phyloP scores from a whole-genome alignment of 1,140 invertebrate species.

The Trichonephila inaurata region DNA sequence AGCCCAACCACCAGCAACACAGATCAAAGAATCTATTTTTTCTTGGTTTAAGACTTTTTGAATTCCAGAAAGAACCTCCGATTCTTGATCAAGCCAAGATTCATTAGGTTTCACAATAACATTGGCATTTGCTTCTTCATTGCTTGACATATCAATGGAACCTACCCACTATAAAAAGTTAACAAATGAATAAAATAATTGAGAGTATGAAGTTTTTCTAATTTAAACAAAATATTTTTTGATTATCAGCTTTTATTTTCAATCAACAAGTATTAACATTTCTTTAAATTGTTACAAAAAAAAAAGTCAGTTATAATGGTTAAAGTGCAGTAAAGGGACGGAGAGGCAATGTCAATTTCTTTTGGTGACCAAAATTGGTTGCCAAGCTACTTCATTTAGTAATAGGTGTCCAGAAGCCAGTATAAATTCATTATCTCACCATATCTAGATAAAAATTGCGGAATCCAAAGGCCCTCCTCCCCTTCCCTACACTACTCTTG shows the following conservation, averaged over 20 bases:
- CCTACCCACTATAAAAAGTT: conserved; percentile 90
- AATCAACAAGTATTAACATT: not conserved
- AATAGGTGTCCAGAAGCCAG: too few relatives aligned
- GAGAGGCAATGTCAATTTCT: too few relatives aligned
- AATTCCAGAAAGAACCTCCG: conserved; percentile 78
- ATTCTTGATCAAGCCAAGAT: conserved; percentile 89
- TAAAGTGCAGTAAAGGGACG: too few relatives aligned
- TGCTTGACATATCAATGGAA: conserved; percentile 93
- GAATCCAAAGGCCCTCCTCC: too few relatives aligned
- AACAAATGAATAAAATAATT: not conserved
- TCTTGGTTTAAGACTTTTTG: conserved; percentile 82
- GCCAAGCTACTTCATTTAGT: too few relatives aligned
- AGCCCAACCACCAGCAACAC: conserved; percentile 99
- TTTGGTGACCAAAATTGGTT: too few relatives aligned
- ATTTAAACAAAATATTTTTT: not conserved
- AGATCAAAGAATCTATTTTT: conserved; percentile 97
- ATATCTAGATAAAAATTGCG: too few relatives aligned
- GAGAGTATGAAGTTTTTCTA: too few relatives aligned
- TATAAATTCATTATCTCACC: too few relatives aligned
- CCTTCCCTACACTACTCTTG: too few relatives aligned
- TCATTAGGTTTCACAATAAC: conserved; percentile 89
- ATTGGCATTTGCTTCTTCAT: conserved; percentile 94
- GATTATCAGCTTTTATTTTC: too few relatives aligned
- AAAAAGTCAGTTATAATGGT: too few relatives aligned
- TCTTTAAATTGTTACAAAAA: not conserved